A percentile compares a stretch with the other conserved stretches of the same genome.
Evolutionary conservation across 2,797 vertebrate genomes (phyloP).

Genomic region (Dryobates pubescens): DNA sequence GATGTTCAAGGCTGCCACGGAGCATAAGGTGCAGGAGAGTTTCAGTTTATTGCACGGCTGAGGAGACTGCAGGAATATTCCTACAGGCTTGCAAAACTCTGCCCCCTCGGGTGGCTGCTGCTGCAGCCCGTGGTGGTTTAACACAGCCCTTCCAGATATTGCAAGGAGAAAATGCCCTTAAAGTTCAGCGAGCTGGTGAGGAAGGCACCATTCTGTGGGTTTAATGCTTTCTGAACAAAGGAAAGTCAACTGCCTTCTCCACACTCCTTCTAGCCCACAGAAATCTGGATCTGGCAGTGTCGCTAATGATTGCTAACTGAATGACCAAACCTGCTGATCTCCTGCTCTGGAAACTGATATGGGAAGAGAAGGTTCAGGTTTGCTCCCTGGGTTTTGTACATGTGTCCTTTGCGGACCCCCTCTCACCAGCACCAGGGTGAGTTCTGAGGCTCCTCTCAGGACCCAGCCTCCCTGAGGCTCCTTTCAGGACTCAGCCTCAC

Average conservation of each 20-base stretch:
- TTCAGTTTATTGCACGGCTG: background rate
- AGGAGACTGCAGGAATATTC: background rate
- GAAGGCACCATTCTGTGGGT: constrained; percentile 62
- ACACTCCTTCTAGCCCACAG: background rate
- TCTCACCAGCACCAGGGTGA: fast-evolving
- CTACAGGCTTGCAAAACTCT: background rate
- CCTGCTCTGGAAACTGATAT: background rate
- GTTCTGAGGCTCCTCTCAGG: background rate
- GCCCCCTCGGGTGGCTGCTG: background rate
- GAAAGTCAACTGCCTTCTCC: background rate
- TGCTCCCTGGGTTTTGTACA: background rate
- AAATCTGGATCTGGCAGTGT: background rate
- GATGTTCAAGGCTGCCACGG: background rate
- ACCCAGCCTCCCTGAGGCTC: too few species aligned
- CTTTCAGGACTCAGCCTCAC: too few species aligned
- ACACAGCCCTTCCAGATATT: background rate
- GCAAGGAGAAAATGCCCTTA: background rate
- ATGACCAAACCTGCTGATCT: background rate
- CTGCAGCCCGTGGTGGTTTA: background rate
- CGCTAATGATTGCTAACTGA: background rate
- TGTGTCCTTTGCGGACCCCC: background rate
- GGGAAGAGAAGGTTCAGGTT: background rate
- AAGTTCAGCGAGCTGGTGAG: background rate
- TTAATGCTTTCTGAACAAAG: background rate
- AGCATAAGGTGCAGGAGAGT: background rate